These are phyloP conservation scores for Melipona quadrifasciata DNA, from an alignment of 1,140 invertebrate genomes.

Conservation along the genomic window DNA sequence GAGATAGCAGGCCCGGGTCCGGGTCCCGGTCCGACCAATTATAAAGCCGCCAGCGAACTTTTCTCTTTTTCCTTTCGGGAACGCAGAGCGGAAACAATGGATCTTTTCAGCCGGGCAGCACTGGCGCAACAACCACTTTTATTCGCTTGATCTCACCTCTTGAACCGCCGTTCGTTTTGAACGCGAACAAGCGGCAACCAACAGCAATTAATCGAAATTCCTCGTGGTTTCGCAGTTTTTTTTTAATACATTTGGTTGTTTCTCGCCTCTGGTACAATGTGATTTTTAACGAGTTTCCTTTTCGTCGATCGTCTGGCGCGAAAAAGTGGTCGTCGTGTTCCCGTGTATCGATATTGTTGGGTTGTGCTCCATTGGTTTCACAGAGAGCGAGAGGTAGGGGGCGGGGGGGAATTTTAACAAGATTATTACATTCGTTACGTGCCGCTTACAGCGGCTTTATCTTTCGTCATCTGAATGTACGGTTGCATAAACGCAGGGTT, in stretches of 20 bases:
- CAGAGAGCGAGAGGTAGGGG: too few species aligned
- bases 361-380: not conserved
- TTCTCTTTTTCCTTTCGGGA: conserved; percentile 21
- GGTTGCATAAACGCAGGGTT: conserved; percentile 32
- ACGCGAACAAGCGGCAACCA: not conserved
- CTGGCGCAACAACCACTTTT: conserved; percentile 44
- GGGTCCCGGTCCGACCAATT: conserved; percentile 18
- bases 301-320: not conserved
- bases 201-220: conserved; percentile 52
- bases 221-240: conserved; percentile 12
- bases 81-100: conserved; percentile 45
- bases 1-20: conserved; percentile 5
- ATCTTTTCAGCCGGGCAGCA: conserved; percentile 11
- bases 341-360: not conserved
- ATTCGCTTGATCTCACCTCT: conserved; percentile 34
- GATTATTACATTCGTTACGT: conserved; percentile 55
- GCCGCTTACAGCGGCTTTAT: conserved; percentile 16
- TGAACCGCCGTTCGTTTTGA: conserved; percentile 20
- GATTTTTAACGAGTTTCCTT: not conserved
- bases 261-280: not conserved
- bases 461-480: conserved; percentile 51
- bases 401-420: conserved; percentile 46
- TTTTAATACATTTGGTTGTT: not conserved
- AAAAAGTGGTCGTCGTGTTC: not conserved
- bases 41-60: conserved; percentile 28